These are phyloP conservation scores for Rhinella marina DNA, from an alignment of 2,797 vertebrate species.

Conservation along the genomic window DNA sequence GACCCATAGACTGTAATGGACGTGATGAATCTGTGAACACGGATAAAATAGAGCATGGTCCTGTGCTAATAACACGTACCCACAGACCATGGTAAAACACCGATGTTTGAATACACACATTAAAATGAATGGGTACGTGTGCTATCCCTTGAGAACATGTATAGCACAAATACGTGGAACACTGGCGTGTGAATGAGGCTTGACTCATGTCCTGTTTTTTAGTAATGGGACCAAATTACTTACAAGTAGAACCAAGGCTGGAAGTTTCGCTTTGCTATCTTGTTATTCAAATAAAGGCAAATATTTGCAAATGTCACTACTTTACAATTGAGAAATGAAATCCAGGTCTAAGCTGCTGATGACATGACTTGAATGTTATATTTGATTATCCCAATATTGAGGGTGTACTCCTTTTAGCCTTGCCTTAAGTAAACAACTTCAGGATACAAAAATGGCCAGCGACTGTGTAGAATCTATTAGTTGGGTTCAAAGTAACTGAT, in stretches of 20 bases:
- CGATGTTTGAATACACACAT: no score
- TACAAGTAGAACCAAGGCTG: not conserved
- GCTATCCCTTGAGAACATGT: no score
- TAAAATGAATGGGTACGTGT: no score
- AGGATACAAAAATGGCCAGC: not conserved
- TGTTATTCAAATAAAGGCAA: not conserved
- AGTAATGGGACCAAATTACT: not conserved
- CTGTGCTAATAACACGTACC: no score
- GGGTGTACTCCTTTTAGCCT: not conserved
- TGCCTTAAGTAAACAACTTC: slow-evolving; percentile 27
- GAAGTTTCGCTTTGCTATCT: not conserved
- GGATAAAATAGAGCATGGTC: no score
- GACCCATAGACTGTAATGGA: no score
- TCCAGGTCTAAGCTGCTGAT: not conserved
- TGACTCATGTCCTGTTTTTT: not conserved
- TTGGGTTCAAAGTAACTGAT: not conserved
- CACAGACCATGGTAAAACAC: no score
- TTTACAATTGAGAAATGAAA: not conserved
- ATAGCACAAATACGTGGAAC: no score
- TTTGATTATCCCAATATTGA: not conserved
- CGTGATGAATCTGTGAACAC: no score
- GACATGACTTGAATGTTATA: not conserved
- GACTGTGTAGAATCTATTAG: not conserved
- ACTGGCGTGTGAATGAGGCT: no score
- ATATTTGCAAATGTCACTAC: slow-evolving; percentile 10